These are phyloP conservation scores for Heliconius ethilla DNA, from an alignment of 2,888 invertebrate species.

Conservation along the genomic window DNA sequence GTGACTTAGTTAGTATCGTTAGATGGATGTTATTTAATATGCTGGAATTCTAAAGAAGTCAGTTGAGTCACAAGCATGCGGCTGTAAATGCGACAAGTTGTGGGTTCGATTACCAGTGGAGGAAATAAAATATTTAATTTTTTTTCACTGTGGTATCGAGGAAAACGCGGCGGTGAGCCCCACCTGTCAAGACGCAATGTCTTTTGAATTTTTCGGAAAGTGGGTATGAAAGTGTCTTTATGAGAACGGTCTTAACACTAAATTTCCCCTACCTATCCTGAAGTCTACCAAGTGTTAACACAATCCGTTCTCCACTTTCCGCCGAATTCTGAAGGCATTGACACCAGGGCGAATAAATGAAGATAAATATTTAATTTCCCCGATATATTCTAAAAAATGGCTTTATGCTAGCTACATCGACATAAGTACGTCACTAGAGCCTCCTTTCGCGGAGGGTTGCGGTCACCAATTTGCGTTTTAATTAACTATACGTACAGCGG, in stretches of 20 bases:
- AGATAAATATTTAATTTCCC: background rate
- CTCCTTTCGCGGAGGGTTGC: conserved; percentile 51
- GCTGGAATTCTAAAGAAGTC: background rate
- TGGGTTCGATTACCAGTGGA: too few species aligned
- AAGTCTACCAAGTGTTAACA: background rate
- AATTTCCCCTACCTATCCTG: too few species aligned
- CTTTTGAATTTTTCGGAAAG: too few species aligned
- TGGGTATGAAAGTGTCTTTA: too few species aligned
- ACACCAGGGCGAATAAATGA: background rate
- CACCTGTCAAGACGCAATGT: too few species aligned
- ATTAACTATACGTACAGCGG: conserved; percentile 73
- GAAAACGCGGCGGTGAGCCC: too few species aligned
- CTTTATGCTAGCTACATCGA: background rate
- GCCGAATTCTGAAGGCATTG: background rate
- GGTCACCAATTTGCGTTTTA: conserved; percentile 78
- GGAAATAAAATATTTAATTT: too few species aligned
- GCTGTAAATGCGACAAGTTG: too few species aligned
- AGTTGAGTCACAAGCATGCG: too few species aligned
- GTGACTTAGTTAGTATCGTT: conserved; percentile 33
- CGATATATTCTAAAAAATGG: background rate
- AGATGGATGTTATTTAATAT: background rate
- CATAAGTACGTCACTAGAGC: conserved; percentile 49
- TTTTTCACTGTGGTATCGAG: too few species aligned
- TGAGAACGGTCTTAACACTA: too few species aligned
- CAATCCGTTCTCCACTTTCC: background rate